Percentiles rank a stretch among this genome's conserved stretches.
Conservation (phyloP, 2,797 vertebrate species). For the Cynopterus sphinx region DNA sequence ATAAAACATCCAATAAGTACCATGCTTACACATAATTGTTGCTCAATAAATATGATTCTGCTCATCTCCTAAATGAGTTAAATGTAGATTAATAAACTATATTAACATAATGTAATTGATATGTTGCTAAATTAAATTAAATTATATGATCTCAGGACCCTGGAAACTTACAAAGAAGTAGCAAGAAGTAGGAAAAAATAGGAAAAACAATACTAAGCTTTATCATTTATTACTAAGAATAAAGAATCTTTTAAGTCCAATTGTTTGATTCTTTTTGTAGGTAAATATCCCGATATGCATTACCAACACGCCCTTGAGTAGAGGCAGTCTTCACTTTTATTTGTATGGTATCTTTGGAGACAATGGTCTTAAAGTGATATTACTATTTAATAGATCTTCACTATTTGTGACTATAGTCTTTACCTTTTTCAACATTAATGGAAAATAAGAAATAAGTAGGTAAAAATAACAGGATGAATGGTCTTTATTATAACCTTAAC, state of each 20-base stretch:
- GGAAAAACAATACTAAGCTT: not conserved
- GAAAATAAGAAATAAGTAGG: not conserved
- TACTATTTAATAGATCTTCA: not conserved
- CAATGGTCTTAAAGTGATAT: not conserved
- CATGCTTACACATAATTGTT: not conserved
- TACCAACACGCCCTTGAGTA: not conserved
- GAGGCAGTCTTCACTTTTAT: not conserved
- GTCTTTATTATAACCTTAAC: not conserved
- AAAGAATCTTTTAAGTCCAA: not conserved
- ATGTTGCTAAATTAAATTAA: not conserved
- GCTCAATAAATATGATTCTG: constrained; percentile 4
- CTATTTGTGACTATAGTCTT: not conserved
- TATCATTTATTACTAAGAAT: not conserved
- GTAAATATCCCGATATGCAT: not conserved
- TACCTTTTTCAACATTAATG: constrained; percentile 14
- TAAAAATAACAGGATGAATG: not conserved
- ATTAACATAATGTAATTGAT: not conserved
- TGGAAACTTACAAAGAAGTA: constrained; percentile 14
- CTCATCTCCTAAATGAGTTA: not conserved
- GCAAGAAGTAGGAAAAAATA: not conserved
- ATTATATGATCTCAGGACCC: not conserved
- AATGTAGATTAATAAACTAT: not conserved
- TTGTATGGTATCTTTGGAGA: not conserved
- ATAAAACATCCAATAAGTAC: not conserved
- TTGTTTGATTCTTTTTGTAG: not conserved